phyloP scores from a whole-genome alignment of 2,113 vertebrate genomes.

The Coptodon rendalli region DNA sequence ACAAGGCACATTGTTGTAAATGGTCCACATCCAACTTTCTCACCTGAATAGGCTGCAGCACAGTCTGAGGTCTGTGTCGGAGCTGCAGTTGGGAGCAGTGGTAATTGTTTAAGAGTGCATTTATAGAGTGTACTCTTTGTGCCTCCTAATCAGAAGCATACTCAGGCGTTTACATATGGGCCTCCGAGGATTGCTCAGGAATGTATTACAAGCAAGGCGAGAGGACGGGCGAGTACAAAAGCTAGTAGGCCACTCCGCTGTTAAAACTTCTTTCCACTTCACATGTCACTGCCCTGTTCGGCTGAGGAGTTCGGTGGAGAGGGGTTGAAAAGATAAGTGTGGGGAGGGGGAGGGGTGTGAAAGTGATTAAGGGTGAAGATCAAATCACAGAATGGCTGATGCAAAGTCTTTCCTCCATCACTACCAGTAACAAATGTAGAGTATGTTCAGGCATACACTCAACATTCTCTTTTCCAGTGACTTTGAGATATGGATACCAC shows the following conservation, averaged over 20 bases:
- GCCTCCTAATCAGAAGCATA: slow-evolving; percentile 71
- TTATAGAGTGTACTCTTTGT: slow-evolving; percentile 70
- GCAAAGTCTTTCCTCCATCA: not conserved
- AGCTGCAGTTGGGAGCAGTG: slow-evolving; percentile 48
- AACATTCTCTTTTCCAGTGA: not conserved
- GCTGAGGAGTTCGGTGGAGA: not conserved
- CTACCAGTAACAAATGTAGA: not conserved
- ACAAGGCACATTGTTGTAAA: slow-evolving; percentile 11
- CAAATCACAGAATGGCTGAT: slow-evolving; percentile 13
- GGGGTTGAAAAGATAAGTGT: not conserved
- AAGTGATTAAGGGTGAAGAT: slow-evolving; percentile 54
- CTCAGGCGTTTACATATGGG: slow-evolving; percentile 56
- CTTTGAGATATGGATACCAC: not conserved
- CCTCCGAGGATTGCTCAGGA: slow-evolving; percentile 57
- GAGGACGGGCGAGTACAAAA: not conserved
- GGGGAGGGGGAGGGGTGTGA: not conserved
- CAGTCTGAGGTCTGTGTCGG: slow-evolving; percentile 42
- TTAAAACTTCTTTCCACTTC: slow-evolving; percentile 51
- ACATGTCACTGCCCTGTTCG: slow-evolving; percentile 30
- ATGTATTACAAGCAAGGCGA: slow-evolving; percentile 41
- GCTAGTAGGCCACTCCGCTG: not conserved
- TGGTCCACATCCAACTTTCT: slow-evolving; percentile 13
- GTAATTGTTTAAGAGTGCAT: slow-evolving; percentile 71
- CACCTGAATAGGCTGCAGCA: slow-evolving; percentile 40
- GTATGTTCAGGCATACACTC: not conserved